Evolutionary conservation across 2,888 invertebrate species (phyloP), one percentile per base, ranked within the genome.

Genomic region (Arenicola marina): DNA sequence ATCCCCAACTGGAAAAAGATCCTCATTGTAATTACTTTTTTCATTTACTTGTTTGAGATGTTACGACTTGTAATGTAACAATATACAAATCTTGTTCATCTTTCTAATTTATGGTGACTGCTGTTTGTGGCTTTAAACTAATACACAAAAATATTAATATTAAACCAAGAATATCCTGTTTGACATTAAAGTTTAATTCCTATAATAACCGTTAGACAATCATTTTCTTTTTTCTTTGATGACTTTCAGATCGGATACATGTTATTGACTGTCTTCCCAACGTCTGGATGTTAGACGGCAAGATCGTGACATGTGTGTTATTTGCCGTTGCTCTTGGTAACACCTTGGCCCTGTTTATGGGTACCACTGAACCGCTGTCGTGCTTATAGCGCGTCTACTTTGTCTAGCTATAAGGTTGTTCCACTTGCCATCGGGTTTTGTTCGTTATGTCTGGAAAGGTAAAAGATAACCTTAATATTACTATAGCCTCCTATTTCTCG

Each of bases 231-330:
- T 26, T 24, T 7, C 11, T 4, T 53, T 57, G 7, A 7, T 24
- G 21, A 28, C 2, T 61, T 45, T 28, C 76, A 82, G 82, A 82
- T 74, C 76, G 81, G n/a, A 76, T 80, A 24, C 82, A 82, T 73
- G 75, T 81, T 31, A 77, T 82, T 53, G 82, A 82, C 67, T 78
- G 78, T 63, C 70, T 82, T 32, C 82, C 82, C 7, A 72, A 80
- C 69, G 73, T 81, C 2, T 82, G 81, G 82, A 80, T 80, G 77
- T 62, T 81, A 60, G 82, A 82, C 73, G 82, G 81, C 4, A 69
- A 78, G 59, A 70, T 82, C 34, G 70, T 82, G 21, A 80, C 82
- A 57, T 79, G 81, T 82, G 73, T 72, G 77, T n/a, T n/a, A n/a
- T n/a, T n/a, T n/a, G n/a, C n/a, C n/a, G n/a, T n/a, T n/a, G n/a